Percentiles rank a stretch among this genome's conserved stretches.
Conservation (phyloP, 2,113 vertebrate genomes). For the Dicaeum eximium region DNA sequence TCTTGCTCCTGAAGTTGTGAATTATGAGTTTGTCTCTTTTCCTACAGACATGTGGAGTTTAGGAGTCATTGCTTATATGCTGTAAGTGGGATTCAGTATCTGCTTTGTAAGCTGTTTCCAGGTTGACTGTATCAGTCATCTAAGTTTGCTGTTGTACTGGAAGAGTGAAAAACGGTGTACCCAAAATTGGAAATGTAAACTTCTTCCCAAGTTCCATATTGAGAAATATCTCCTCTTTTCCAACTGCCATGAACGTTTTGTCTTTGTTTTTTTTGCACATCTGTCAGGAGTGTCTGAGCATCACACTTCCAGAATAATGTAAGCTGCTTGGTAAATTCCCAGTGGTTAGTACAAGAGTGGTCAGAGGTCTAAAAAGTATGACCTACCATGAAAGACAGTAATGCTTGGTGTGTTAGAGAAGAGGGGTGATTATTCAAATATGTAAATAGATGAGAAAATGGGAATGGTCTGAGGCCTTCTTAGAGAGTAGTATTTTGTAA, state of each 20-base stretch:
- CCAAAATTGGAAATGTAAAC: background rate
- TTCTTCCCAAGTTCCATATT: background rate
- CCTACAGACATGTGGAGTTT: constrained; percentile 98
- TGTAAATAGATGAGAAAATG: background rate
- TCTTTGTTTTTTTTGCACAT: background rate
- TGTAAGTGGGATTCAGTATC: constrained; percentile 78
- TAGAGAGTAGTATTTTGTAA: background rate
- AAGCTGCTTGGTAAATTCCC: background rate
- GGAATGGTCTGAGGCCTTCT: background rate
- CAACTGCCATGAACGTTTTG: background rate
- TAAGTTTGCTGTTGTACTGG: background rate
- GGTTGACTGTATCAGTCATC: background rate
- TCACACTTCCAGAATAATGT: background rate
- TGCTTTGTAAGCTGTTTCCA: background rate
- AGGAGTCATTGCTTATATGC: constrained; percentile 95
- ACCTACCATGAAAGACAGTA: background rate
- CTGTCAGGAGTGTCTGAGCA: background rate
- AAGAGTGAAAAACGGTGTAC: background rate
- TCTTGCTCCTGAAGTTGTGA: constrained; percentile 95
- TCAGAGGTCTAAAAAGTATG: background rate
- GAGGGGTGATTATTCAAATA: background rate
- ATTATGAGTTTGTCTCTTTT: constrained; percentile 97
- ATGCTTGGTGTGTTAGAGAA: background rate
- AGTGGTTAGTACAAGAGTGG: background rate
- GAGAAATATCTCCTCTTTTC: background rate